These are phyloP conservation scores for Herpailurus yagouaroundi DNA, from an alignment of 2,113 vertebrate species.

Conservation along the genomic window DNA sequence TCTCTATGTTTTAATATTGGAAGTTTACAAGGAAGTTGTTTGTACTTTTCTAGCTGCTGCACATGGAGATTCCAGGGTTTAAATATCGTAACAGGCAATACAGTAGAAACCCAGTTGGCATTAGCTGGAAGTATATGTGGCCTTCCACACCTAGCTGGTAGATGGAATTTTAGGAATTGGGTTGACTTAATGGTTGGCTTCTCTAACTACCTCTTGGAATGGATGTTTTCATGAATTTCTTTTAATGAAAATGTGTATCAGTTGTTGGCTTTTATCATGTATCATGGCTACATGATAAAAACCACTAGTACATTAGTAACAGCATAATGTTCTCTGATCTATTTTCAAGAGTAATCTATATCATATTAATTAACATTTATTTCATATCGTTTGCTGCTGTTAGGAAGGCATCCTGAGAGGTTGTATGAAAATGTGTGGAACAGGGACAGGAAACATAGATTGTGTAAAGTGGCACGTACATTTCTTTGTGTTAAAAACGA, in stretches of 20 bases:
- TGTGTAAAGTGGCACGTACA: neutral
- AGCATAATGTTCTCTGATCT: neutral
- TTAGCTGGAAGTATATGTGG: neutral
- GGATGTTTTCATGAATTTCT: conserved; percentile 10
- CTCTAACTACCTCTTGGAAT: neutral
- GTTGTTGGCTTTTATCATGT: no score
- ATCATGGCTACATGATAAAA: neutral
- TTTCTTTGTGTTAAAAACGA: neutral
- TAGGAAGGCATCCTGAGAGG: neutral
- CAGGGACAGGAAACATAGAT: neutral
- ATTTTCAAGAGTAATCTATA: neutral
- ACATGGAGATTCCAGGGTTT: neutral
- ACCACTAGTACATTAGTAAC: neutral
- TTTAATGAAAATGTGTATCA: conserved; percentile 31
- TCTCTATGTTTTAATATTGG: conserved; percentile 13
- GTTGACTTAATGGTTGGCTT: neutral
- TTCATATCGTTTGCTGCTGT: neutral
- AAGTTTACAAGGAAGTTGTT: conserved; percentile 17
- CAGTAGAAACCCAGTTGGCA: neutral
- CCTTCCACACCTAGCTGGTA: neutral
- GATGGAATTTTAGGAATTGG: conserved; percentile 22
- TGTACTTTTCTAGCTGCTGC: conserved; percentile 22
- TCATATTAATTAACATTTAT: neutral
- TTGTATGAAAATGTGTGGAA: neutral
- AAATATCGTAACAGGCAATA: neutral